Conservation (phyloP, 2,888 invertebrate genomes). For the Dynastes maya region DNA sequence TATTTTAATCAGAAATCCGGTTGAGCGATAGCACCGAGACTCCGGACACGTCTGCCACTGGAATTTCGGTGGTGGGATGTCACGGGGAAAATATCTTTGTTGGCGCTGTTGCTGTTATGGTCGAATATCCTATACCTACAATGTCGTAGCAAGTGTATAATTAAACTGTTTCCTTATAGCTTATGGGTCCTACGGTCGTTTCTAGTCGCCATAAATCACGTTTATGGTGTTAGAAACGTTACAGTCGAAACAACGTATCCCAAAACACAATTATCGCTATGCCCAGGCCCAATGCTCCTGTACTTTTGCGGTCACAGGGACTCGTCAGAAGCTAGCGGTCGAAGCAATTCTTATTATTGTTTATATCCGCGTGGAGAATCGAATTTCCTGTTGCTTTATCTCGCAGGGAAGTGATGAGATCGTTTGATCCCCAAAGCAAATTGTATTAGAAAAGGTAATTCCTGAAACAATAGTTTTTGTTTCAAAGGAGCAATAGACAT, state of each 20-base stretch:
- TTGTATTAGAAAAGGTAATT: neutral
- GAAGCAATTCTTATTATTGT: conserved; percentile 37
- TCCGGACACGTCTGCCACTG: neutral
- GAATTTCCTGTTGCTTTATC: conserved; percentile 30
- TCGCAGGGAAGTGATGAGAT: neutral
- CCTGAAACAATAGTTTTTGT: neutral
- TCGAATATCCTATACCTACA: conserved; percentile 23
- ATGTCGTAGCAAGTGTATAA: conserved; percentile 39
- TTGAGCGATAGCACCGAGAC: conserved; percentile 8
- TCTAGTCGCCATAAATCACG: conserved; percentile 32
- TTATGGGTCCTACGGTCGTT: conserved; percentile 34
- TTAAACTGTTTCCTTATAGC: conserved; percentile 44
- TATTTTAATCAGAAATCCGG: conserved; percentile 22
- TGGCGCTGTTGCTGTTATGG: conserved; percentile 4
- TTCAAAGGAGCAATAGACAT: neutral
- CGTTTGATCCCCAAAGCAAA: neutral
- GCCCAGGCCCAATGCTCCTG: neutral
- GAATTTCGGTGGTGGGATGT: neutral
- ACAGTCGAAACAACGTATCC: conserved; percentile 34
- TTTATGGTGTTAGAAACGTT: conserved; percentile 35
- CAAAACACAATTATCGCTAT: conserved; percentile 43
- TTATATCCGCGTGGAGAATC: conserved; percentile 6
- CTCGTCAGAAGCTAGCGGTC: conserved; percentile 3
- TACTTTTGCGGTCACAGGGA: neutral
- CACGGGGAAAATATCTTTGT: conserved; percentile 30